Conservation (phyloP, 2,888 invertebrate genomes). For the Dryomyza anilis region DNA sequence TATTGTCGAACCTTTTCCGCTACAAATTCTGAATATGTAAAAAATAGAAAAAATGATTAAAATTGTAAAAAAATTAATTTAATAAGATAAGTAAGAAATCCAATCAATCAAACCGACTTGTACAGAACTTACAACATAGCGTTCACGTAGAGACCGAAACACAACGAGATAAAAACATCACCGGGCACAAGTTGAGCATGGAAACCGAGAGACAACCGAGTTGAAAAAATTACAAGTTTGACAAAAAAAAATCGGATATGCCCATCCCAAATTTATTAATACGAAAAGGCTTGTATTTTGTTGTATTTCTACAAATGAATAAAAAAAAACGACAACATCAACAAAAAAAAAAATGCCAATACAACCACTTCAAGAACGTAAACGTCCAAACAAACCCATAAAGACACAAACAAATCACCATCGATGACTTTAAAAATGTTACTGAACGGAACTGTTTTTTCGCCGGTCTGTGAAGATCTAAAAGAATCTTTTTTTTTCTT, state of each 20-base stretch:
- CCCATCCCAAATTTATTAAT: slow-evolving; percentile 50
- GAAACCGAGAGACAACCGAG: not conserved
- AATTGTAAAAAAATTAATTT: slow-evolving; percentile 43
- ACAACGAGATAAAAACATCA: slow-evolving; percentile 10
- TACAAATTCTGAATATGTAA: not conserved
- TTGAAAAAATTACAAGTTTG: not conserved
- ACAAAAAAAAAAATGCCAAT: slow-evolving; percentile 8
- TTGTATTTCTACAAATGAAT: not conserved
- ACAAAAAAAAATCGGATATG: slow-evolving; percentile 51
- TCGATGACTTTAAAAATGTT: slow-evolving; percentile 34
- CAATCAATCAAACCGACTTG: slow-evolving; percentile 56
- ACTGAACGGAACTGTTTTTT: slow-evolving; percentile 28
- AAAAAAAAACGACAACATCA: slow-evolving; percentile 10
- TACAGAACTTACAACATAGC: slow-evolving; percentile 16
- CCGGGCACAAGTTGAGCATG: slow-evolving; percentile 6
- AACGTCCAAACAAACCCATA: slow-evolving; percentile 24
- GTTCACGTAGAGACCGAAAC: slow-evolving; percentile 9
- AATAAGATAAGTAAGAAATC: slow-evolving; percentile 58
- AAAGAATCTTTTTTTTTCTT: not conserved
- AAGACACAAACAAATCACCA: slow-evolving; percentile 33
- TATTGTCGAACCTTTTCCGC: slow-evolving; percentile 1
- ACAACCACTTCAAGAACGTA: slow-evolving; percentile 25
- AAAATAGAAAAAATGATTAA: not conserved
- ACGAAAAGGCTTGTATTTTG: slow-evolving; percentile 30
- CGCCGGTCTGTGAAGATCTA: slow-evolving; percentile 5